A percentile compares a stretch with the other conserved stretches of the same genome.
phyloP scores from a whole-genome alignment of 1,140 invertebrate genomes.

The Meloidogyne exigua region DNA sequence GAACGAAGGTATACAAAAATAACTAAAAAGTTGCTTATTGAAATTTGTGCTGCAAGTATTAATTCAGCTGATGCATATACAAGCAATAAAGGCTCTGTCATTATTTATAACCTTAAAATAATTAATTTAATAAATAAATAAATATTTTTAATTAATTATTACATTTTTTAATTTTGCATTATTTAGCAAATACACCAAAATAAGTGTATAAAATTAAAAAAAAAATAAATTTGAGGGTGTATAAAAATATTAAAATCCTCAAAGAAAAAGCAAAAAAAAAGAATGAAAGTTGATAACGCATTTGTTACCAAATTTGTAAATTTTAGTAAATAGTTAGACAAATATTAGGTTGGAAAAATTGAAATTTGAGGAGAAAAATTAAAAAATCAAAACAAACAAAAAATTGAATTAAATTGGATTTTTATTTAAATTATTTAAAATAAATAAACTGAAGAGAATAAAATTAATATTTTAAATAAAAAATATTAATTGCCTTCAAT shows the following conservation, averaged over 20 bases:
- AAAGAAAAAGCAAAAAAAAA: no score
- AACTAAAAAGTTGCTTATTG: conserved; percentile 40
- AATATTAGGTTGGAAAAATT: not conserved
- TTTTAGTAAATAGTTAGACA: not conserved
- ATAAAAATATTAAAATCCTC: not conserved
- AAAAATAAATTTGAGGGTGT: not conserved
- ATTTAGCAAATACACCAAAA: not conserved
- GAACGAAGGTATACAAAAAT: conserved; percentile 40
- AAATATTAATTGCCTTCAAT: not conserved
- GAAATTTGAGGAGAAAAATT: not conserved
- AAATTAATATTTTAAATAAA: not conserved
- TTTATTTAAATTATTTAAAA: not conserved
- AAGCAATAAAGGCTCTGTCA: conserved; percentile 29
- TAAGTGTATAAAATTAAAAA: not conserved
- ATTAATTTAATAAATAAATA: not conserved
- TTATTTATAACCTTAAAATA: not conserved
- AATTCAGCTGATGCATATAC: conserved; percentile 42
- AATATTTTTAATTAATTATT: not conserved
- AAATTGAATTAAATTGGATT: not conserved
- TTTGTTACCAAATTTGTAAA: not conserved
- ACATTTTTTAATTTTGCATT: not conserved
- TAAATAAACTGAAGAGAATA: not conserved
- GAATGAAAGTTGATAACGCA: not conserved
- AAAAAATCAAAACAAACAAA: conserved; percentile 1
- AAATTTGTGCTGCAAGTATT: conserved; percentile 40